These are phyloP conservation scores for Thripadectes ignobilis DNA, from an alignment of 2,797 vertebrate genomes.

Conservation along the genomic window DNA sequence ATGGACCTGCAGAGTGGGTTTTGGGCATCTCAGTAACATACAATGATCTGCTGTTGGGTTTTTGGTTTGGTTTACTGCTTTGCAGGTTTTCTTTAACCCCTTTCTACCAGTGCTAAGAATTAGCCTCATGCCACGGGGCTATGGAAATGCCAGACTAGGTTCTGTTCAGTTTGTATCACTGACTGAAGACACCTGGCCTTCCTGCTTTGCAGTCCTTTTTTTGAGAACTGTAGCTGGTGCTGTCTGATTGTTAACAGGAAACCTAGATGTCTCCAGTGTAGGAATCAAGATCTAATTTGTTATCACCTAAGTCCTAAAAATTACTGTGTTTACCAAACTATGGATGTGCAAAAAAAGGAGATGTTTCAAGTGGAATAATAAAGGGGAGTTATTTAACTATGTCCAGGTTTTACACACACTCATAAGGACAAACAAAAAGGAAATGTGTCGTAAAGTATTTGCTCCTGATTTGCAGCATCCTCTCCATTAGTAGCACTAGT, in stretches of 20 bases:
- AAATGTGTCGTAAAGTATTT: not conserved
- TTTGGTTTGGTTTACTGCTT: not conserved
- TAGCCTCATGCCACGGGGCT: not conserved
- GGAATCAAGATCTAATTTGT: not conserved
- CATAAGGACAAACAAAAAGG: not conserved
- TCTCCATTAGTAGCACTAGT: not conserved
- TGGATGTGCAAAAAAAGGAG: not conserved
- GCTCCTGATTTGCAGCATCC: not conserved
- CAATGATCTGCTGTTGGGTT: not conserved
- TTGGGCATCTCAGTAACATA: not conserved
- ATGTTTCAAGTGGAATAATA: not conserved
- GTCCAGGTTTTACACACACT: not conserved
- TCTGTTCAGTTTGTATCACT: not conserved
- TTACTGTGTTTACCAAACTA: not conserved
- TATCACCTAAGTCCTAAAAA: not conserved
- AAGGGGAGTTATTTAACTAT: not conserved
- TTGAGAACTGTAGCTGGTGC: not conserved
- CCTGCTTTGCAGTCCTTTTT: not conserved
- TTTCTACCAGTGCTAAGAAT: not conserved
- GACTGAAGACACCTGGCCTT: not conserved
- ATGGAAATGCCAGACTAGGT: not conserved
- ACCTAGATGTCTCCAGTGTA: not conserved
- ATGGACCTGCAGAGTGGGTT: not conserved
- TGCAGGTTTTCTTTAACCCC: not conserved
- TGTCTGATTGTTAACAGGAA: not conserved